Conservation (phyloP, 2,888 invertebrate genomes). For the Bruchidius siliquastri region DNA sequence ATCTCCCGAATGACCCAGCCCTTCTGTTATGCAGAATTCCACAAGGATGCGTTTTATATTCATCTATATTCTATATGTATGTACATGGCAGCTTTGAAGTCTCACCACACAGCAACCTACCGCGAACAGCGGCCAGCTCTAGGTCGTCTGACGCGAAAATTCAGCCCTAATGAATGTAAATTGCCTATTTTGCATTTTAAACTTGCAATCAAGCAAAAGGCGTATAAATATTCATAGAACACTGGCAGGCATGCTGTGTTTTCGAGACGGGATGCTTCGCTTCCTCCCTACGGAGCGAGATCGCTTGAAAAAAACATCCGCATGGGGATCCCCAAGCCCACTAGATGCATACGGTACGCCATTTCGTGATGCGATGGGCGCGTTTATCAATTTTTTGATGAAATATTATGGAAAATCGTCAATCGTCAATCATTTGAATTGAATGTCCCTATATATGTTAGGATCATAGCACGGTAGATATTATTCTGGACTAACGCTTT, state of each 20-base stretch:
- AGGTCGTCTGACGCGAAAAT: conserved; percentile 18
- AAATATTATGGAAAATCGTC: no score
- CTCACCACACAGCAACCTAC: neutral
- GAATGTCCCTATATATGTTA: no score
- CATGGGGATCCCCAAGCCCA: neutral
- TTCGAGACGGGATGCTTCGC: neutral
- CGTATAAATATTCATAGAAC: conserved; percentile 45
- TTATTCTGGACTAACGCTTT: no score
- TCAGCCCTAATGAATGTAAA: conserved; percentile 42
- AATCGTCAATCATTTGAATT: no score
- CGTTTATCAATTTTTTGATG: no score
- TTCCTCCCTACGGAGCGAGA: neutral
- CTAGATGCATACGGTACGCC: neutral
- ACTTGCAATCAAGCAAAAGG: conserved; percentile 46
- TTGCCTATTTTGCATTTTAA: conserved; percentile 48
- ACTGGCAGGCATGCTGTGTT: conserved; percentile 13
- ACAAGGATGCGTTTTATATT: neutral
- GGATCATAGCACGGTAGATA: no score
- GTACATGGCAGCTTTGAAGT: neutral
- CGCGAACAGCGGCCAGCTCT: neutral
- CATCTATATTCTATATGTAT: neutral
- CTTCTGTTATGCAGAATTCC: neutral
- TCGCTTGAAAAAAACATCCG: neutral
- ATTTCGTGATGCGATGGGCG: no score
- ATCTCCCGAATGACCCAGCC: neutral